These are phyloP conservation scores for Eustalomyia histrio DNA, from an alignment of 2,888 invertebrate genomes.

Conservation along the genomic window DNA sequence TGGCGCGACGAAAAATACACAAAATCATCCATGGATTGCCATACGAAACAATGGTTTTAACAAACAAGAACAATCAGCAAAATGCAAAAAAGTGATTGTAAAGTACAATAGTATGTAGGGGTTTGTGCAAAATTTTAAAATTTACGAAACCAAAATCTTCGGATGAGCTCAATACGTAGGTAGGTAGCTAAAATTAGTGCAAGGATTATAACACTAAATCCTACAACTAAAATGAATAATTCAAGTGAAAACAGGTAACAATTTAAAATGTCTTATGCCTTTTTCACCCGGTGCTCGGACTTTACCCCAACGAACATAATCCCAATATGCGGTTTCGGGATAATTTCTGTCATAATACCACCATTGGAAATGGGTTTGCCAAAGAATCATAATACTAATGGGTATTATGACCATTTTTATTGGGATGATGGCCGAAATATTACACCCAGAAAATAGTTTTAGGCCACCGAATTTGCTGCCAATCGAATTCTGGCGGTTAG, in stretches of 20 bases:
- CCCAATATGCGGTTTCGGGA: too few species aligned
- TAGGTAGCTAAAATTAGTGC: conserved; percentile 48
- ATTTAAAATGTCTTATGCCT: conserved; percentile 47
- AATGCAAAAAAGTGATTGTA: conserved; percentile 65
- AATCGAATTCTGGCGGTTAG: too few species aligned
- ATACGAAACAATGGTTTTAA: conserved; percentile 53
- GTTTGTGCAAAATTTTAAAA: conserved; percentile 69
- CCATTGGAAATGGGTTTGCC: too few species aligned
- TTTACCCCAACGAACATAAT: too few species aligned
- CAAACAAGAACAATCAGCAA: conserved; percentile 75
- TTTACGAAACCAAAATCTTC: neutral
- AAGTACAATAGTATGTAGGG: conserved; percentile 66
- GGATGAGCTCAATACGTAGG: conserved; percentile 5
- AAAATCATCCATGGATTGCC: conserved; percentile 15
- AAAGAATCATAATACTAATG: too few species aligned
- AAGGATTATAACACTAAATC: conserved; percentile 59
- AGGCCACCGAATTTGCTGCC: too few species aligned
- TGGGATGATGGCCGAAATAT: too few species aligned
- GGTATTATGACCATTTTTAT: too few species aligned
- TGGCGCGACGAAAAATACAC: conserved; percentile 43
- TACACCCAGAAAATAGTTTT: too few species aligned
- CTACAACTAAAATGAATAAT: conserved; percentile 36
- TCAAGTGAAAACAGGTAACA: conserved; percentile 49
- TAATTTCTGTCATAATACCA: too few species aligned
- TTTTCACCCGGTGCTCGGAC: conserved; percentile 12